phyloP scores from a whole-genome alignment of 2,113 vertebrate genomes.

The Nipponia nippon region DNA sequence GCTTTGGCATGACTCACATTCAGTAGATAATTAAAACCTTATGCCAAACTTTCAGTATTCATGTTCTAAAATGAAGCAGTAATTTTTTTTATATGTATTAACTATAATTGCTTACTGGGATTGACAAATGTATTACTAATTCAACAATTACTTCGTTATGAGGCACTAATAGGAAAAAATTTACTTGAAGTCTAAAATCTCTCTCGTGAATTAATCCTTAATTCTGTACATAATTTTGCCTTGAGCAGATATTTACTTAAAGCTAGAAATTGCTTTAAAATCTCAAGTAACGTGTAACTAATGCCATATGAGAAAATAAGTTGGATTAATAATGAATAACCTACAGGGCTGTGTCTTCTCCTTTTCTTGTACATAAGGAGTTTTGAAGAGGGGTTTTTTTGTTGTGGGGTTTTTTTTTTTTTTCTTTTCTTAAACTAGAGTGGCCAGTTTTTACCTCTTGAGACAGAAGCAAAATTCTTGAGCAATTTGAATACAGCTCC shows the following conservation, averaged over 20 bases:
- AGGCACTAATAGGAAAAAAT: conserved; percentile 12
- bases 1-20: background rate
- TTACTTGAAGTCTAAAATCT: background rate
- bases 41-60: background rate
- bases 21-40: conserved; percentile 38
- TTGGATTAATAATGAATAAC: background rate
- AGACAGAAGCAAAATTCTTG: background rate
- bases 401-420: background rate
- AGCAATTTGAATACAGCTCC: background rate
- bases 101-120: conserved; percentile 1
- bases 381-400: background rate
- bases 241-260: background rate
- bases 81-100: conserved; percentile 13
- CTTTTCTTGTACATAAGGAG: background rate
- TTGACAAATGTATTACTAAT: conserved; percentile 40
- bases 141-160: background rate
- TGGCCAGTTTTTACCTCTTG: background rate
- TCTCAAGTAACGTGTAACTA: background rate
- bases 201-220: background rate
- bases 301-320: background rate
- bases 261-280: background rate
- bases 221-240: background rate
- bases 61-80: background rate
- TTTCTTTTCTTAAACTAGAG: background rate
- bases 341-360: background rate